Base-by-base conservation (phyloP, 2,113 vertebrate species). In the Solenodon paradoxus region DNA sequence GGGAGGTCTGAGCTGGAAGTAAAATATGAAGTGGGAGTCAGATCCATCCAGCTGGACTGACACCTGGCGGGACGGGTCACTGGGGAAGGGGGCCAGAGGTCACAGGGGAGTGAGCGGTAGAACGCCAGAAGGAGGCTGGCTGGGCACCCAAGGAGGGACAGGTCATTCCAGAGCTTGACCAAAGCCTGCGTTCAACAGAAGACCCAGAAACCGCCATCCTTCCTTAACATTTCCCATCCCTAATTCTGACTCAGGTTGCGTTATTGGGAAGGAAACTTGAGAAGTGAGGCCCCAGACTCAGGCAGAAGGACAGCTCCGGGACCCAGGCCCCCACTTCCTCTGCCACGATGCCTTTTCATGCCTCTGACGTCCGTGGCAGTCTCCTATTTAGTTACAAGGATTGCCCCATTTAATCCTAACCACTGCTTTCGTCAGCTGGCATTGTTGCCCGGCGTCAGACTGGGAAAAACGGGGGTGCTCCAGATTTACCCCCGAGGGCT, bases 41-140 rank as follows among this genome's bases (percentile, higher is more conserved):
- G 98, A 98, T 71, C 98, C 91, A 9, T 98, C 98, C 75, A 98
- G 90, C 77, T 96, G 98, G 11, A 97, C 45, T 3, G 80, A 96
- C 84, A 98, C 85, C 98, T 98, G 47, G 47, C 59, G 32, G 12
- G 32, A 55, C 9, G 16, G 7, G 2, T 16, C 49, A 11, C 4
- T 0, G 7, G 47, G 61, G 2, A 24, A 22, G 28, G 10, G 3
- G 2, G 9, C n/a, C 47, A 9, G 15, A 61, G 17, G 24, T 57
- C 30, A 16, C 3, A 9, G 30, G 59, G 12, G 49, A 22, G 11
- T 1, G 20, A 59, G 55, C 38, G 2, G 16, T 4, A 47, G 57
- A 90, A 51, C 26, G 24, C 68, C 30, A 19, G 59, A 45, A 38
- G 57, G 59, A 9, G 5, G 35, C 53, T 49, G n/a, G 84, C 38